phyloP scores from a whole-genome alignment of 1,140 invertebrate species.

The Drosophila mojavensis region DNA sequence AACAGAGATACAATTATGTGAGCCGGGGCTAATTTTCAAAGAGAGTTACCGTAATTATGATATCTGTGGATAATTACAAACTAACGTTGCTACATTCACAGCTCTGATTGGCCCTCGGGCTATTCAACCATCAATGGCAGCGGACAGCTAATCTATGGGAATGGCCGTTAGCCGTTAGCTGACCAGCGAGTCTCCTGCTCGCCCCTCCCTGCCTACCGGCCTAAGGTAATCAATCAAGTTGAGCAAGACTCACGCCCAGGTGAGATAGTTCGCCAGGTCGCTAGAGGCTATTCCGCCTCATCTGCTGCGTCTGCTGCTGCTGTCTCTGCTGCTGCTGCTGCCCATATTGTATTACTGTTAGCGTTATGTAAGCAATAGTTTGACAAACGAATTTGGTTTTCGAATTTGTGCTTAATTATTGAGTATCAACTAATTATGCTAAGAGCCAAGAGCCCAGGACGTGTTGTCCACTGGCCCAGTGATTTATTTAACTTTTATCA shows the following conservation, averaged over 20 bases:
- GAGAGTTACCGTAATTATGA: no score
- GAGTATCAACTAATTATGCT: constrained; percentile 71
- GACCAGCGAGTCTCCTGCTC: constrained; percentile 11
- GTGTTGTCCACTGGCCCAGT: background rate
- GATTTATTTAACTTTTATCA: constrained; percentile 19
- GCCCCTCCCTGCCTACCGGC: background rate
- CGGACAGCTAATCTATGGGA: constrained; percentile 28
- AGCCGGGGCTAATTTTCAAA: no score
- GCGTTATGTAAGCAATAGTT: constrained; percentile 18
- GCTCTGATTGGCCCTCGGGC: no score
- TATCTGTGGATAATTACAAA: no score
- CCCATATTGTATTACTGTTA: constrained; percentile 15
- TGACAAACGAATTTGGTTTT: constrained; percentile 32
- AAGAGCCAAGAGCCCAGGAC: constrained; percentile 37
- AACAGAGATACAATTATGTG: no score
- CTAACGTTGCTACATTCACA: no score
- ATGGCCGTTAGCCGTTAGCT: no score
- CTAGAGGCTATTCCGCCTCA: background rate
- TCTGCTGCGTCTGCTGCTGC: constrained; percentile 8
- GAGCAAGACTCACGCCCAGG: constrained; percentile 1
- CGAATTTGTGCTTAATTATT: constrained; percentile 62
- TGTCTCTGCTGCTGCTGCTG: background rate
- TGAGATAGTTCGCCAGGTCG: constrained; percentile 28
- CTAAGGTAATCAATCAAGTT: constrained; percentile 51
- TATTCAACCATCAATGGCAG: background rate